Conservation (phyloP, 2,888 invertebrate genomes). For the Nemurella pictetii region DNA sequence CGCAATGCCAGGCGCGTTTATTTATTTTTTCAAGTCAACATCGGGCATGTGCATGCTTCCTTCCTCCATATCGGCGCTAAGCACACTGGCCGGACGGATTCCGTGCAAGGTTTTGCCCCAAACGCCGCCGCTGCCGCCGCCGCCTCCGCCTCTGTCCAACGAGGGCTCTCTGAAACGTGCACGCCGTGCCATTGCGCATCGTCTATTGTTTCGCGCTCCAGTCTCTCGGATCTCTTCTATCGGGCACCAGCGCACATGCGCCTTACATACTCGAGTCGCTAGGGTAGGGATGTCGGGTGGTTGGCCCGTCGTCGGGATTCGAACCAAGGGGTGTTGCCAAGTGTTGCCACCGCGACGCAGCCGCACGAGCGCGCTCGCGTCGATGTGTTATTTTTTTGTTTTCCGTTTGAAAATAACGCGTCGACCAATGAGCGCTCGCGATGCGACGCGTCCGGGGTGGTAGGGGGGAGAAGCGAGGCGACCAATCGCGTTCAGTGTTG, state of each 20-base stretch:
- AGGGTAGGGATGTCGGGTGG: not conserved
- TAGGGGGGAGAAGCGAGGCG: not conserved
- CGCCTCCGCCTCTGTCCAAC: too few species aligned
- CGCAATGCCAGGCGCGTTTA: not conserved
- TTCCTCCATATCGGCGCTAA: not conserved
- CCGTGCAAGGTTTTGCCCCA: not conserved
- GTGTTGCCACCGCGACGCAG: not conserved
- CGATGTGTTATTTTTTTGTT: not conserved
- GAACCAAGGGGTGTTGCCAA: not conserved
- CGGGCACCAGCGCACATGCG: not conserved
- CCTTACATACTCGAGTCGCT: not conserved
- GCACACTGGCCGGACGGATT: too few species aligned
- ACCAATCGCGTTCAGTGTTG: slow-evolving; percentile 23
- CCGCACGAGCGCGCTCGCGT: not conserved
- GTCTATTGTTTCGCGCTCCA: not conserved
- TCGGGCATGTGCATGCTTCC: not conserved
- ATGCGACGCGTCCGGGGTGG: not conserved
- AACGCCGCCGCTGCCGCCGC: not conserved
- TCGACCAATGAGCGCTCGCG: slow-evolving; percentile 7
- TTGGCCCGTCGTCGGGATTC: not conserved
- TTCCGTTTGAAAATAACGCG: not conserved
- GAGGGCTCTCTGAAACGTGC: not conserved
- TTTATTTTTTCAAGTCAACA: not conserved
- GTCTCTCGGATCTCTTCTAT: not conserved
- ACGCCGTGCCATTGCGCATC: not conserved